Conservation (phyloP, 2,113 vertebrate species). For the Grantiella picta region DNA sequence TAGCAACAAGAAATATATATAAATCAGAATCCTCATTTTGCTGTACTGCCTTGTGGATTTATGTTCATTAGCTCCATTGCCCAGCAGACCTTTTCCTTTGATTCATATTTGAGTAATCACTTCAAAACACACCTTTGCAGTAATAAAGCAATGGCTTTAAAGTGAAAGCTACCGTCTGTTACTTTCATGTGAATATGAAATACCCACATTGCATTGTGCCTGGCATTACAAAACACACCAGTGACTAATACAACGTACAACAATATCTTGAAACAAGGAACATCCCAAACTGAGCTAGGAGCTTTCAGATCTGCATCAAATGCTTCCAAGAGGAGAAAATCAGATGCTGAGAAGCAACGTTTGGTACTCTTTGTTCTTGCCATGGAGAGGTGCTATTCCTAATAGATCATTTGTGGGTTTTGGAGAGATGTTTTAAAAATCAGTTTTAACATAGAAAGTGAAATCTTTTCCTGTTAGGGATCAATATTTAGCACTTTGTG, state of each 20-base stretch:
- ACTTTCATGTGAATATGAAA: not conserved
- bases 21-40: not conserved
- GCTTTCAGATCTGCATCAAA: not conserved
- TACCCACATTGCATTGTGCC: not conserved
- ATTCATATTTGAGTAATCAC: not conserved
- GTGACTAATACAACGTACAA: not conserved
- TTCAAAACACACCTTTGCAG: constrained; percentile 9
- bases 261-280: not conserved
- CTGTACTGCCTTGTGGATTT: rapidly evolving
- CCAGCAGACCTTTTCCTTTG: not conserved
- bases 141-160: constrained; percentile 9
- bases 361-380: not conserved
- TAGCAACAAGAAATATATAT: not conserved
- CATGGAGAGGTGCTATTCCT: not conserved
- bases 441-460: not conserved
- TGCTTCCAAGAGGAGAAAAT: not conserved
- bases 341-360: not conserved
- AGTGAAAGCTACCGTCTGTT: not conserved
- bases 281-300: not conserved
- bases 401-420: not conserved
- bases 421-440: not conserved
- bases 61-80: not conserved
- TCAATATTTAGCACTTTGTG: not conserved
- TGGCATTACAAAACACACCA: not conserved
- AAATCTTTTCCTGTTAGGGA: not conserved